Percentiles rank a stretch among this genome's conserved stretches.
Conservation (phyloP, 2,797 vertebrate genomes). For the Cynopterus sphinx region DNA sequence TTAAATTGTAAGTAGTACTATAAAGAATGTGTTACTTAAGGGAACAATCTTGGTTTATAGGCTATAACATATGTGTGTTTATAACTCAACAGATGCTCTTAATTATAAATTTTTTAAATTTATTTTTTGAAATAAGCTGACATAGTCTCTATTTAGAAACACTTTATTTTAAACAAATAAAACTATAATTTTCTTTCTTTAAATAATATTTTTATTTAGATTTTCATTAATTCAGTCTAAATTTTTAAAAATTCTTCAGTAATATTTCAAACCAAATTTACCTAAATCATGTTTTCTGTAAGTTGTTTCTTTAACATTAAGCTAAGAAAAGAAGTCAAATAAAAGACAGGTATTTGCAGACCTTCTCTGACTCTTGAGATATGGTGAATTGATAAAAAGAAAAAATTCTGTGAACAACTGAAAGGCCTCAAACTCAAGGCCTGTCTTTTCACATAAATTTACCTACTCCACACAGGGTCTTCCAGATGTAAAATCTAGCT, state of each 20-base stretch:
- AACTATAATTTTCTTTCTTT: not conserved
- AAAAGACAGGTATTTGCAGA: not conserved
- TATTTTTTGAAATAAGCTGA: slow-evolving; percentile 12
- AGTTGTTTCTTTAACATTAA: not conserved
- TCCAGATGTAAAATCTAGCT: not conserved
- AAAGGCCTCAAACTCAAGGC: rapidly evolving
- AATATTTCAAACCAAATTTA: not conserved
- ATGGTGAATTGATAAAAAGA: not conserved
- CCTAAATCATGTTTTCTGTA: not conserved
- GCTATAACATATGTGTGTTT: not conserved
- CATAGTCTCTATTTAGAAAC: not conserved
- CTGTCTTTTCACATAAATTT: not conserved
- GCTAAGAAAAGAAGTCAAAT: not conserved
- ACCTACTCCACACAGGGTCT: rapidly evolving
- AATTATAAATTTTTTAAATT: slow-evolving; percentile 47
- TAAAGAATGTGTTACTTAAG: not conserved
- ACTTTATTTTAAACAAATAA: not conserved
- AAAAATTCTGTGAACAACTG: not conserved
- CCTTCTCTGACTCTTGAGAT: not conserved
- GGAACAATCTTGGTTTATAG: slow-evolving; percentile 14
- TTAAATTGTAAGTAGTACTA: not conserved
- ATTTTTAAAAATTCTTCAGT: not conserved
- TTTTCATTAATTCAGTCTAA: not conserved
- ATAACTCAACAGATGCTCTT: not conserved
- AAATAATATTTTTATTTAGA: not conserved